Conservation (phyloP, 35 echinoderm and acorn worm species). For the Holothuria glaberrima region DNA sequence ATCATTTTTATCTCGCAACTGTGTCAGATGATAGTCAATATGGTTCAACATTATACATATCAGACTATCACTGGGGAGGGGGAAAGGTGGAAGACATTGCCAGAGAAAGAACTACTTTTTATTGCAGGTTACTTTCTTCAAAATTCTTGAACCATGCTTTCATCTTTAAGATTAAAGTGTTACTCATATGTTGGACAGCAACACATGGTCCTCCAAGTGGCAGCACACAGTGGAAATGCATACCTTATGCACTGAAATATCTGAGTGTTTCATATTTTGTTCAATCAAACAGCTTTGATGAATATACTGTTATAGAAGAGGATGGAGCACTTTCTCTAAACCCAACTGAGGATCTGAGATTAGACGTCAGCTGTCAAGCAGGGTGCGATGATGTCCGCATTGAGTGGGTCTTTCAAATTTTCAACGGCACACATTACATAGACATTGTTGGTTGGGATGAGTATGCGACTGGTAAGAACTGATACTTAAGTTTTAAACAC, state of each 20-base stretch:
- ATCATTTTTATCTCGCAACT: too few relatives aligned
- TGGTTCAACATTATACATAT: too few relatives aligned
- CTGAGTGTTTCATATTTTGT: not conserved
- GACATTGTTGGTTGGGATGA: constrained; percentile 26
- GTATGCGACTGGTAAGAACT: constrained; percentile 42
- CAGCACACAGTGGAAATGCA: not conserved
- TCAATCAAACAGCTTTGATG: not conserved
- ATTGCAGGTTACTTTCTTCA: too few relatives aligned
- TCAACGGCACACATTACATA: constrained; percentile 10
- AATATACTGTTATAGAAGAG: not conserved
- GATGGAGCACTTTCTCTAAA: constrained; percentile 36
- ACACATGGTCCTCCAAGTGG: not conserved
- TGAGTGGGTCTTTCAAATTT: constrained; percentile 30
- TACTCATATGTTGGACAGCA: not conserved
- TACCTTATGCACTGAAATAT: too few relatives aligned
- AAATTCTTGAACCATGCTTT: too few relatives aligned
- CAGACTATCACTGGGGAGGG: too few relatives aligned
- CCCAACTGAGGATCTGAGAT: constrained; percentile 20
- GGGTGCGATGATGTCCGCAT: not conserved
- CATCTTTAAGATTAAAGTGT: not conserved
- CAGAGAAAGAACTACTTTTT: too few relatives aligned
- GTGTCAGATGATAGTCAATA: too few relatives aligned
- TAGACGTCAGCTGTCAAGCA: not conserved
- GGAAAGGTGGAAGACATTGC: too few relatives aligned
- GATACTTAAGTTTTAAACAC: too few relatives aligned